Evolutionary conservation across 2,113 vertebrate genomes (phyloP).

Genomic region (Brienomyrus brachyistius): DNA sequence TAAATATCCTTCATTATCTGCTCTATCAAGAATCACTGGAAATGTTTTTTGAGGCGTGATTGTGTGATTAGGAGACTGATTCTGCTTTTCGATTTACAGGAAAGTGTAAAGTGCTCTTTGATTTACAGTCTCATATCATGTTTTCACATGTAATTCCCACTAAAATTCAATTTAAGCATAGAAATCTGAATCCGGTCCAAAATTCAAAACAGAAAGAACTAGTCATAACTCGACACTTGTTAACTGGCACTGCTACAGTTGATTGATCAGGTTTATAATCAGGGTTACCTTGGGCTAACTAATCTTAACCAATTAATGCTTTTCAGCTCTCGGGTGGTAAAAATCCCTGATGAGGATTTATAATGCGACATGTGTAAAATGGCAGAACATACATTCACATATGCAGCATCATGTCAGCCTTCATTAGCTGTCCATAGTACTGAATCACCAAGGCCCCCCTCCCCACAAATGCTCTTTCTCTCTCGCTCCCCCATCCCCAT

Average conservation of each 20-base stretch:
- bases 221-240: background rate
- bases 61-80: background rate
- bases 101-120: background rate
- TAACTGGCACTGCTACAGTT: background rate
- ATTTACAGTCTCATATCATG: background rate
- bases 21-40: background rate
- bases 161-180: background rate
- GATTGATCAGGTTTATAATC: background rate
- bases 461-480: background rate
- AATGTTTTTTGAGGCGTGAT: background rate
- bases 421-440: background rate
- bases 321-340: constrained; percentile 77
- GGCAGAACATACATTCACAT: constrained; percentile 68
- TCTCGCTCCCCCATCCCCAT: background rate
- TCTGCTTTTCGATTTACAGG: background rate
- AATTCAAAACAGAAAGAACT: background rate
- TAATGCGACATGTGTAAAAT: constrained; percentile 68
- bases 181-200: background rate
- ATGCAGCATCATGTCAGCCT: constrained; percentile 60
- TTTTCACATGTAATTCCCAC: background rate
- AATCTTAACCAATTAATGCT: constrained; percentile 32
- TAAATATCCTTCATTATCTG: background rate
- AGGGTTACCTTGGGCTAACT: background rate
- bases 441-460: background rate
- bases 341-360: constrained; percentile 72